Evolutionary conservation across 2,888 invertebrate genomes (phyloP).

Genomic region (Neoscelio sp.): DNA sequence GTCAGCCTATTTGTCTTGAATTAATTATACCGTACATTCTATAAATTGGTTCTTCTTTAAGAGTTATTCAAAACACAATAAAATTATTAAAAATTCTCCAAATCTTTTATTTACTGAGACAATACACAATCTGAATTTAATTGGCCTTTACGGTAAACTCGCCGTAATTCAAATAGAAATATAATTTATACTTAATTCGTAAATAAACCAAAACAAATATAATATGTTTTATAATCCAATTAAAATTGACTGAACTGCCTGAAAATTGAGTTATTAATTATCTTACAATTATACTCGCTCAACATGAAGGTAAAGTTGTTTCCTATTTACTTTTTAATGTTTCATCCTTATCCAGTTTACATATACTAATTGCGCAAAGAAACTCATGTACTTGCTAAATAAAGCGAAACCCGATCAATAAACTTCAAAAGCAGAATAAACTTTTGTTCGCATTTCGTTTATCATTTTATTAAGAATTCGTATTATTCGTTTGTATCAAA

Average conservation of each 20-base stretch:
- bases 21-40: too few species aligned
- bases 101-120: too few species aligned
- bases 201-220: conserved; percentile 7
- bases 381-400: conserved; percentile 19
- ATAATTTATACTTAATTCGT: not conserved
- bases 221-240: not conserved
- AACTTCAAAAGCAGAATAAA: conserved; percentile 24
- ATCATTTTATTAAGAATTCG: conserved; percentile 29
- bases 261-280: conserved; percentile 22
- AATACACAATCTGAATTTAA: too few species aligned
- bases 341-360: conserved; percentile 5
- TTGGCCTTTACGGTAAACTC: too few species aligned
- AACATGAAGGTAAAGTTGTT: conserved; percentile 1
- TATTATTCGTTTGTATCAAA: not conserved
- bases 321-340: not conserved
- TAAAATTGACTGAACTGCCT: not conserved
- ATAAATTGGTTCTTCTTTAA: too few species aligned
- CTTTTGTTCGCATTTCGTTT: conserved; percentile 37
- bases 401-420: conserved; percentile 19
- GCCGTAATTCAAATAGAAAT: not conserved
- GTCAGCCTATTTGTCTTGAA: too few species aligned
- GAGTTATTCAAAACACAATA: too few species aligned
- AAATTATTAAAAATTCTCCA: too few species aligned
- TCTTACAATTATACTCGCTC: conserved; percentile 8
- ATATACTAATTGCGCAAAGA: conserved; percentile 21